phyloP scores from a whole-genome alignment of 1,140 invertebrate genomes.

The Leptoteleia sp. region DNA sequence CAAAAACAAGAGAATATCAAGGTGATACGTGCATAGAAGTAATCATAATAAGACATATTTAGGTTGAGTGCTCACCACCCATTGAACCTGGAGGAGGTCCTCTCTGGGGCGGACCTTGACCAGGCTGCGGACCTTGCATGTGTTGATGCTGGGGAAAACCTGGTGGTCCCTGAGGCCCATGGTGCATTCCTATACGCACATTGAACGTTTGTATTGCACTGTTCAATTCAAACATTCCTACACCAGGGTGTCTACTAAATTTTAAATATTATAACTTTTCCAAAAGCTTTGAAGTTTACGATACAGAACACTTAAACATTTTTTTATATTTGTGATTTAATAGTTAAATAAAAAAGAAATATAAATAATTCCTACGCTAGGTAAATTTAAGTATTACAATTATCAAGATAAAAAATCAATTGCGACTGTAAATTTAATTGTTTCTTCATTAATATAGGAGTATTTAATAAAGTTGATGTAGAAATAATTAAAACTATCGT shows the following conservation, averaged over 20 bases:
- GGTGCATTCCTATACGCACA: slow-evolving; percentile 78
- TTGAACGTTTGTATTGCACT: slow-evolving; percentile 50
- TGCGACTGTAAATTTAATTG: too few species aligned
- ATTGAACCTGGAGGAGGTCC: slow-evolving; percentile 85
- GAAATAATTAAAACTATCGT: too few species aligned
- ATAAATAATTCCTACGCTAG: too few species aligned
- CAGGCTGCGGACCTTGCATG: slow-evolving; percentile 86
- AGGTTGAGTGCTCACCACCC: slow-evolving; percentile 76
- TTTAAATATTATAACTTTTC: too few species aligned
- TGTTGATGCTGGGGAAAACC: slow-evolving; percentile 84
- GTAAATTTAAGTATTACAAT: too few species aligned
- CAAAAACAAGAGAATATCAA: slow-evolving; percentile 13
- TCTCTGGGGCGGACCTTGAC: slow-evolving; percentile 85
- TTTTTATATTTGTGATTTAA: too few species aligned
- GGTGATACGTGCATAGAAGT: slow-evolving; percentile 40
- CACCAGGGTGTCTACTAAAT: slow-evolving; percentile 12
- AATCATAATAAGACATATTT: slow-evolving; percentile 34
- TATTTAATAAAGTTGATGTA: too few species aligned
- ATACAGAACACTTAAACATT: too few species aligned
- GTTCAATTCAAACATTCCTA: slow-evolving; percentile 26
- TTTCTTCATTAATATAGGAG: too few species aligned
- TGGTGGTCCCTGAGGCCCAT: slow-evolving; percentile 80
- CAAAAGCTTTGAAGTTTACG: too few species aligned
- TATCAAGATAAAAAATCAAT: too few species aligned
- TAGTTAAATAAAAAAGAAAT: too few species aligned